Conservation (phyloP, 2,888 invertebrate genomes). For the Polyploca ridens region DNA sequence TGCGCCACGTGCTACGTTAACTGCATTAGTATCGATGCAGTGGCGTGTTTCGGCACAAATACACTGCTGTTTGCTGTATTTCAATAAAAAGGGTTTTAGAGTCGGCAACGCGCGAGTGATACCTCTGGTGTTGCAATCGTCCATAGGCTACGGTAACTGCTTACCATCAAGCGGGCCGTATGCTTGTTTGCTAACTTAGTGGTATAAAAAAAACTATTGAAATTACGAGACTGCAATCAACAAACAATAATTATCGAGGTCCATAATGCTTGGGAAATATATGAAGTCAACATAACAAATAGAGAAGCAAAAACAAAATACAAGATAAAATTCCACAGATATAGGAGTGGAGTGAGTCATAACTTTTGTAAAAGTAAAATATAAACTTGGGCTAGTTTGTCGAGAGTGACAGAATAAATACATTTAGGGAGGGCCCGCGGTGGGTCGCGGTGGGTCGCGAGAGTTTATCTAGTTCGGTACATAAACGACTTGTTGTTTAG, state of each 20-base stretch:
- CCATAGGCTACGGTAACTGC: no score
- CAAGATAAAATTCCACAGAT: not conserved
- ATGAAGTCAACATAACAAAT: not conserved
- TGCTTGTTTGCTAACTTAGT: no score
- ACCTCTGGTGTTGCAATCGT: no score
- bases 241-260: no score
- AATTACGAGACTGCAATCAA: not conserved
- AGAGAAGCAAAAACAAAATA: not conserved
- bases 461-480: not conserved
- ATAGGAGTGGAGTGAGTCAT: not conserved
- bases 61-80: no score
- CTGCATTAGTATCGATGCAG: no score
- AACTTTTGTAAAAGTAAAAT: not conserved
- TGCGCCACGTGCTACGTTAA: no score
- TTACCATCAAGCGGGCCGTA: no score
- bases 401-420: not conserved
- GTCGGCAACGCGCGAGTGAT: no score
- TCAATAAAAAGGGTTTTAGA: no score
- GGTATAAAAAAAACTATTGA: no score
- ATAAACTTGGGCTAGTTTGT: not conserved
- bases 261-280: not conserved
- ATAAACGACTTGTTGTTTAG: not conserved
- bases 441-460: not conserved
- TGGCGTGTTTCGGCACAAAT: no score
- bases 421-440: not conserved